A percentile compares a stretch with the other conserved stretches of the same genome.
Conservation (phyloP, 1,140 invertebrate genomes). For the Temnothorax longispinosus region DNA sequence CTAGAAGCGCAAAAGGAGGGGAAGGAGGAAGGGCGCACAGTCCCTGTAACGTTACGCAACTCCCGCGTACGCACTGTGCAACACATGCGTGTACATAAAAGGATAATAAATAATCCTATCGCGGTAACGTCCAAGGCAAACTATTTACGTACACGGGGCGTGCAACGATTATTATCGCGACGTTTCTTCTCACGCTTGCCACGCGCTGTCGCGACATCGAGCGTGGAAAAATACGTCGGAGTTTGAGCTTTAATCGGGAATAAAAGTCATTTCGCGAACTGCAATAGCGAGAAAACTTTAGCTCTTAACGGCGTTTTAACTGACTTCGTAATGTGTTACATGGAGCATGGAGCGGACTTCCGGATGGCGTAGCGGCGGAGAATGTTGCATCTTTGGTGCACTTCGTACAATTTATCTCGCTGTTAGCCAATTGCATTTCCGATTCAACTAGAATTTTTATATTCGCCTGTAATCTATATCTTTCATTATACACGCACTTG, state of each 20-base stretch:
- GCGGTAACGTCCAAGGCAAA: constrained; percentile 49
- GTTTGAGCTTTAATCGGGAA: constrained; percentile 25
- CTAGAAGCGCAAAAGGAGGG: constrained; percentile 8
- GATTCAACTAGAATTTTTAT: neutral
- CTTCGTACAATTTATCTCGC: constrained; percentile 16
- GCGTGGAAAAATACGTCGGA: constrained; percentile 24
- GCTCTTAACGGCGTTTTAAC: constrained; percentile 25
- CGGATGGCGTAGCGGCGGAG: neutral
- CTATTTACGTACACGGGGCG: constrained; percentile 46
- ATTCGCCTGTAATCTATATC: neutral
- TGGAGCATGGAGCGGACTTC: neutral
- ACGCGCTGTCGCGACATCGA: constrained; percentile 15
- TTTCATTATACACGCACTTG: neutral
- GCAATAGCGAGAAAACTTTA: constrained; percentile 2
- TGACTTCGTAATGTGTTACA: constrained; percentile 30
- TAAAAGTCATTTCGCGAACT: constrained; percentile 25
- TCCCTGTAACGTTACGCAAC: constrained; percentile 49
- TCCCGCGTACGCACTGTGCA: constrained; percentile 11
- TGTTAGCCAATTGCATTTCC: constrained; percentile 13
- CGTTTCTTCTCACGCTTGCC: constrained; percentile 38
- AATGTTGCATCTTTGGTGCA: neutral
- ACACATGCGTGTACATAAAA: constrained; percentile 52
- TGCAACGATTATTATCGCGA: constrained; percentile 46
- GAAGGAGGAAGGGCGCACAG: constrained; percentile 2
- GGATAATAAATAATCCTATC: constrained; percentile 59